phyloP scores from a whole-genome alignment of 2,888 invertebrate species.

The Tineola bisselliella region DNA sequence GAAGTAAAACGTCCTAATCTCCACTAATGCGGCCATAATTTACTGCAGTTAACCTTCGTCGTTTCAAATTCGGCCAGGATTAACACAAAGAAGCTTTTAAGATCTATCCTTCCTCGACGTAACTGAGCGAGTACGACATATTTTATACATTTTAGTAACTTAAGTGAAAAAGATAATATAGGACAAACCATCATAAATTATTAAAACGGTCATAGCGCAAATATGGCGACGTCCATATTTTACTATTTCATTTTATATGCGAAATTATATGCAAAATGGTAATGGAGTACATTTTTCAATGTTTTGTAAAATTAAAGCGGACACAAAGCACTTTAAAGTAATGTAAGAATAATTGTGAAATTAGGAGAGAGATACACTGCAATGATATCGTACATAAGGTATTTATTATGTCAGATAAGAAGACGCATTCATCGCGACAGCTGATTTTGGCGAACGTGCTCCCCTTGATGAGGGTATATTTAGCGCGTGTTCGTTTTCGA shows the following conservation, averaged over 20 bases:
- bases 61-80: slow-evolving; percentile 14
- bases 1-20: slow-evolving; percentile 10
- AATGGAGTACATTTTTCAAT: background rate
- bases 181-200: slow-evolving; percentile 1
- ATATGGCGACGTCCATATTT: background rate
- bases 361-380: background rate
- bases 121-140: background rate
- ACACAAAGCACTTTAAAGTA: background rate
- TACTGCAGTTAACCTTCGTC: slow-evolving; percentile 14
- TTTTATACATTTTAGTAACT: background rate
- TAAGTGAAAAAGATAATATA: background rate
- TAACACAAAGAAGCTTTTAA: slow-evolving; percentile 15
- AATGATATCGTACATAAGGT: background rate
- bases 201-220: slow-evolving; percentile 3
- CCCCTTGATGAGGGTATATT: slow-evolving; percentile 12
- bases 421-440: slow-evolving; percentile 8
- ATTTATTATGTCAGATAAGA: slow-evolving; percentile 7
- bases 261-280: background rate
- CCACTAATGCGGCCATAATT: slow-evolving; percentile 13
- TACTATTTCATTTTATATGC: background rate
- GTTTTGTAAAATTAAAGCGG: background rate
- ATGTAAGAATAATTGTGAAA: background rate
- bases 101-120: slow-evolving; percentile 11
- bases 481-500: slow-evolving; percentile 3
- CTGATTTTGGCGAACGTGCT: slow-evolving; percentile 1